These are phyloP conservation scores for Leptothorax acervorum DNA, from an alignment of 2,888 invertebrate genomes.

Conservation along the genomic window DNA sequence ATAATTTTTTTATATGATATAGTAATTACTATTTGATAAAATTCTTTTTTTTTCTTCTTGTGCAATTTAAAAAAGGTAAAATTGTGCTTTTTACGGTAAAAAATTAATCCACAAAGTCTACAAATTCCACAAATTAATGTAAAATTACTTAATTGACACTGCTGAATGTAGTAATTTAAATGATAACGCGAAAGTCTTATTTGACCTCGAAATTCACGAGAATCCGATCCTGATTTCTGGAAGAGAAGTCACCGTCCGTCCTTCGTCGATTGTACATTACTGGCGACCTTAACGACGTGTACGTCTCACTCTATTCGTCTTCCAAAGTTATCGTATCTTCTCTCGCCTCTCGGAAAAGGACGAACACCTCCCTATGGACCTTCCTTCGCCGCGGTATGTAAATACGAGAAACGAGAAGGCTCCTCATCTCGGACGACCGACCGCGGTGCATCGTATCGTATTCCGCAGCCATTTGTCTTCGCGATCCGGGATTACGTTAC, in stretches of 20 bases:
- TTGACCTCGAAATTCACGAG: not conserved
- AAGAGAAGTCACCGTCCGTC: conserved; percentile 80
- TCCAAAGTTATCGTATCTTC: conserved; percentile 56
- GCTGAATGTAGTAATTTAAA: conserved; percentile 1
- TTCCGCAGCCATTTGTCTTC: conserved; percentile 80
- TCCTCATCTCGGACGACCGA: conserved; percentile 71
- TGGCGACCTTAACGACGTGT: conserved; percentile 73
- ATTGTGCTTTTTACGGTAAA: not conserved
- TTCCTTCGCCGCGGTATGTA: conserved; percentile 71
- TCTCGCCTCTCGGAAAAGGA: conserved; percentile 64
- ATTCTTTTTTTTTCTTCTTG: not conserved
- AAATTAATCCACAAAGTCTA: not conserved
- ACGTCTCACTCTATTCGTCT: conserved; percentile 59
- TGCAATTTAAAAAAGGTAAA: not conserved
- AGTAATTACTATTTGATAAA: not conserved
- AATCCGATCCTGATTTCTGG: conserved; percentile 66
- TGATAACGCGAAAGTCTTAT: not conserved
- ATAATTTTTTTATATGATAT: not conserved
- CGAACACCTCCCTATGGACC: conserved; percentile 60
- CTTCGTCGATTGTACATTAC: conserved; percentile 76
- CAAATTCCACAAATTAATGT: not conserved
- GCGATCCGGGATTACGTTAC: conserved; percentile 81
- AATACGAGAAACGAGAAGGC: conserved; percentile 74
- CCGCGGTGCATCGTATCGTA: conserved; percentile 79
- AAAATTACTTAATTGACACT: not conserved